Base-by-base conservation (phyloP, 2,888 invertebrate genomes). In the Chrysina gloriosa region DNA sequence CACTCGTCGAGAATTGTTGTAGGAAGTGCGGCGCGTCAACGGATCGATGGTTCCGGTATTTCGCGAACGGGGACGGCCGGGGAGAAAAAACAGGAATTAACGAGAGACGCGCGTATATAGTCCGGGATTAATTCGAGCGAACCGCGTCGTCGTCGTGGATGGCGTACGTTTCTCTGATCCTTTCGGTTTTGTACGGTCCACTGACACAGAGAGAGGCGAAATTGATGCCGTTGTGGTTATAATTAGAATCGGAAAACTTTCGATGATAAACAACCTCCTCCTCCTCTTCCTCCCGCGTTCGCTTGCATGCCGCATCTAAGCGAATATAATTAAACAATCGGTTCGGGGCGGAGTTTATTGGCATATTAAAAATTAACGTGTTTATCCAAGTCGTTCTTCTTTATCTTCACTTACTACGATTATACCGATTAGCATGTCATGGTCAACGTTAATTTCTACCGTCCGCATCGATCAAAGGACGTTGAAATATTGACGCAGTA, bases 11-110 rank as follows among this genome's bases (percentile, higher is more conserved):
- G 19, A 9, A 47, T 7, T 19, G 29, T 16, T 25, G 58, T 25
- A 61, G 58, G 58, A 42, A 61, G 42, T 29, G 52, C 45, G 7
- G 19, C 7, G 27, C 56, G 36, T 23, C 11, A 39, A 56, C 27
- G 42, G 58, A 61, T 61, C 58, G 58, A 61, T 61, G 42, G 58
- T 61, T 61, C 58, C 58, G 39, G 58, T 27, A 19, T 52, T 52
- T 31, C 19, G 16, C 52, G 31, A 31, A 52, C n/a, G 19, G 19
- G 21, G 21, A 36, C 14, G 11, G n/a, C 3, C 14, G n/a, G n/a
- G 11, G n/a, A 36, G 36, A 2, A 36, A 14, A 36, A 36, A 11
- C 3, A 14, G 14, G 14, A n/a, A 36, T 14, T 36, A 11, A 11
- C 36, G n/a, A 36, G n/a, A 11, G 11, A n/a, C 14, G 2, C 11